A percentile compares a stretch with the other conserved stretches of the same genome.
Evolutionary conservation across 2,797 vertebrate species (phyloP).

Genomic region (Liparis tanakae): DNA sequence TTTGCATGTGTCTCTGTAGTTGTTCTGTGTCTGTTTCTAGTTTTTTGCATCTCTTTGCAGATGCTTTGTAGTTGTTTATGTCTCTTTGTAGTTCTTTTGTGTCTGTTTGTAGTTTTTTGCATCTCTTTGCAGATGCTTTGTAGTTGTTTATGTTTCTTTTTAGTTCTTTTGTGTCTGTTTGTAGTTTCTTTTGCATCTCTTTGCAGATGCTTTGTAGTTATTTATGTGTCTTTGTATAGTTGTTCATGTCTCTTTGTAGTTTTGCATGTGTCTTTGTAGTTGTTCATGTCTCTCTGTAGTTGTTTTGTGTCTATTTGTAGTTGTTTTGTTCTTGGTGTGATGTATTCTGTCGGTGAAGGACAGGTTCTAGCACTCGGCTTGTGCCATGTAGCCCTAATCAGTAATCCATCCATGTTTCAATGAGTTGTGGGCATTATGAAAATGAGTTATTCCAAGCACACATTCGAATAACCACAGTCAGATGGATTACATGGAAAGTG

Average conservation of each 20-base stretch:
- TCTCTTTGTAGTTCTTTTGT: neutral
- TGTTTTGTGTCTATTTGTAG: neutral
- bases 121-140: too few relatives aligned
- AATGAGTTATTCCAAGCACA: constrained; percentile 44
- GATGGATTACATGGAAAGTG: constrained; percentile 52
- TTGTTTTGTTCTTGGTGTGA: neutral
- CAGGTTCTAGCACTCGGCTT: neutral
- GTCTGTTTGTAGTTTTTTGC: neutral
- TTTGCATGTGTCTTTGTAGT: neutral
- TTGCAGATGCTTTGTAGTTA: too few relatives aligned
- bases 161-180: neutral
- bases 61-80: too few relatives aligned
- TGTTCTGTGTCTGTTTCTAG: neutral
- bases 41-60: neutral
- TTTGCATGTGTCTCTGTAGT: neutral
- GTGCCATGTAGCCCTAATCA: neutral
- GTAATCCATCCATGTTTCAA: neutral
- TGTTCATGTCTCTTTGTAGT: neutral
- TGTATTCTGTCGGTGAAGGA: neutral
- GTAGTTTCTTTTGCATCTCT: too few relatives aligned
- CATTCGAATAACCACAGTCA: constrained; percentile 28
- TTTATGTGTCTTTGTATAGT: neutral
- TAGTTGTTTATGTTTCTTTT: too few relatives aligned
- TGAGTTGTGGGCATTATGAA: neutral
- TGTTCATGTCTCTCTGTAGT: neutral